phyloP scores from a whole-genome alignment of 2,797 vertebrate species.

The Eupleurogrammus muticus region DNA sequence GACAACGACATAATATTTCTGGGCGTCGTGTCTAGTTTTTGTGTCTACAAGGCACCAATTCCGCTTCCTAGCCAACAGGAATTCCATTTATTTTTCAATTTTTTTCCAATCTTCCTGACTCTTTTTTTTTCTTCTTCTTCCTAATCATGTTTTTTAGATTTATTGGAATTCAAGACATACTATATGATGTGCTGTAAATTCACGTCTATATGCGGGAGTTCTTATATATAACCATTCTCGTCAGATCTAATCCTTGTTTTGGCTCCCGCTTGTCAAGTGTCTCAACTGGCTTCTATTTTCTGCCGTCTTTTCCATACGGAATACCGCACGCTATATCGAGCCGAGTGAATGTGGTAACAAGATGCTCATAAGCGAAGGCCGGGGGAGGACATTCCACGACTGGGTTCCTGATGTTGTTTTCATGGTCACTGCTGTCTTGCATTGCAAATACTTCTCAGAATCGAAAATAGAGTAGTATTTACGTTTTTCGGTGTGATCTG shows the following conservation, averaged over 20 bases:
- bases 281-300: conserved; percentile 65
- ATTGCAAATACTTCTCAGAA: conserved; percentile 60
- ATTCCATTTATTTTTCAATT: conserved; percentile 41
- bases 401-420: conserved; percentile 77
- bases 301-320: conserved; percentile 69
- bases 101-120: no score
- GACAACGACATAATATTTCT: conserved; percentile 68
- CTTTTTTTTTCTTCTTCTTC: conserved; percentile 25
- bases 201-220: background rate
- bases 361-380: conserved; percentile 67
- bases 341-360: conserved; percentile 75
- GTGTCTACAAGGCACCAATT: conserved; percentile 61
- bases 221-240: conserved; percentile 17
- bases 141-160: conserved; percentile 74
- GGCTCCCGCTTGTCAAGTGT: conserved; percentile 47
- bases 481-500: conserved; percentile 21
- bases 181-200: conserved; percentile 37
- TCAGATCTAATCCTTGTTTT: conserved; percentile 49
- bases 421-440: conserved; percentile 40
- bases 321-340: conserved; percentile 69
- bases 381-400: conserved; percentile 73
- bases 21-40: conserved; percentile 57
- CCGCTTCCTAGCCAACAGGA: conserved; percentile 48
- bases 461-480: conserved; percentile 59
- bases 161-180: conserved; percentile 44